These are phyloP conservation scores for Melinopterus prodromus DNA, from an alignment of 2,888 invertebrate genomes.

Conservation along the genomic window DNA sequence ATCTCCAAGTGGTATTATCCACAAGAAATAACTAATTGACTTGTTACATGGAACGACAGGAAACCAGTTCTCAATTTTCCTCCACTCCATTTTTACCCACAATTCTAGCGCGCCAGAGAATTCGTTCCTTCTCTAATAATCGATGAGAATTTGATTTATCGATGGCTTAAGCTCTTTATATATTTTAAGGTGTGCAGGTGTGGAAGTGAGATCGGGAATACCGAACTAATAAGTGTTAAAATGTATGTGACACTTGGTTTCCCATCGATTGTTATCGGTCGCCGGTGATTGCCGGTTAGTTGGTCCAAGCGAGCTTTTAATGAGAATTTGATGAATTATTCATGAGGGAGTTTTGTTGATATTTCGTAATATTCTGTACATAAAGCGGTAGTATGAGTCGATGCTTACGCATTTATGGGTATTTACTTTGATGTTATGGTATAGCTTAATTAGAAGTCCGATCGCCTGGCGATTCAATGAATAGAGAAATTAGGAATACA, in stretches of 20 bases:
- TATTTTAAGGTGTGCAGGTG: background rate
- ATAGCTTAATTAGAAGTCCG: background rate
- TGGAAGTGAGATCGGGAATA: background rate
- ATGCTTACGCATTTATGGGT: background rate
- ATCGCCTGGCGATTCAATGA: background rate
- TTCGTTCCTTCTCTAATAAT: background rate
- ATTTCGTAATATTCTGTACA: background rate
- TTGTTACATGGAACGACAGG: background rate
- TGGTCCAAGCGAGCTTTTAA: background rate
- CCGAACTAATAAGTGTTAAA: constrained; percentile 4
- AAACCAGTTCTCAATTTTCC: background rate
- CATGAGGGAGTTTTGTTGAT: background rate
- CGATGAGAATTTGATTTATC: background rate
- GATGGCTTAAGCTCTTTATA: constrained; percentile 4
- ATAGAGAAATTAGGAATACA: background rate
- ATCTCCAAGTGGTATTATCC: background rate
- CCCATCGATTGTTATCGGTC: background rate
- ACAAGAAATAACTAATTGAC: background rate
- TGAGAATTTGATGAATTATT: background rate
- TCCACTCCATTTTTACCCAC: background rate
- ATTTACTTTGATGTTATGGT: background rate
- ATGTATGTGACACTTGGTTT: constrained; percentile 4
- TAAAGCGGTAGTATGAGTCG: background rate
- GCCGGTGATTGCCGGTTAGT: background rate
- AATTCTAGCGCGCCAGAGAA: no score